phyloP scores from a whole-genome alignment of 2,888 invertebrate genomes.

The Agrochola macilenta region DNA sequence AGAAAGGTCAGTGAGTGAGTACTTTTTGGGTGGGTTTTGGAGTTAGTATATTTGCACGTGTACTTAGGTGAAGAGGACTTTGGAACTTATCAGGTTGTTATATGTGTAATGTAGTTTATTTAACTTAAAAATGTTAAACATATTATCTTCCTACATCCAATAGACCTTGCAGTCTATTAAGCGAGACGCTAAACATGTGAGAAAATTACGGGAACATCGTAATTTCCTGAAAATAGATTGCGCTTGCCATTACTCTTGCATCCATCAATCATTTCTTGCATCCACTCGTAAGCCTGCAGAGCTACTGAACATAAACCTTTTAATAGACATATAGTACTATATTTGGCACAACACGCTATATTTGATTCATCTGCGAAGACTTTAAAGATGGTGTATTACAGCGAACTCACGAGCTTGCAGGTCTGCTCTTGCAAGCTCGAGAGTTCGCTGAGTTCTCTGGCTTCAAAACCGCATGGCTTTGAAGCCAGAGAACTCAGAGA shows the following conservation, averaged over 20 bases:
- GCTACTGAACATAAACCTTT: not conserved
- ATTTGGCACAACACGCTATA: not conserved
- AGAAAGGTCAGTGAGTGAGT: conserved; percentile 22
- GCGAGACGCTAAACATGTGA: not conserved
- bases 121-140: no score
- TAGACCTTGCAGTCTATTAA: no score
- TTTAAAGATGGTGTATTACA: no score
- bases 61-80: not conserved
- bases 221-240: conserved; percentile 12
- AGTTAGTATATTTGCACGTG: not conserved
- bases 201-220: not conserved
- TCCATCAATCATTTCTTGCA: conserved; percentile 15
- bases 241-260: not conserved
- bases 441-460: no score
- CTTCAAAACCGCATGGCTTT: not conserved
- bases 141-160: not conserved
- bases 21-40: no score
- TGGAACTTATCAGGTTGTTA: not conserved
- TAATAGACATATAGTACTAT: not conserved
- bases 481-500: not conserved
- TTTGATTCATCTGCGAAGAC: not conserved
- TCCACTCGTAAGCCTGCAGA: conserved; percentile 4
- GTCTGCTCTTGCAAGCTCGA: no score
- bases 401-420: no score
- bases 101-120: not conserved